These are phyloP conservation scores for Parnassius glacialis DNA, from an alignment of 2,888 invertebrate species.

Conservation along the genomic window DNA sequence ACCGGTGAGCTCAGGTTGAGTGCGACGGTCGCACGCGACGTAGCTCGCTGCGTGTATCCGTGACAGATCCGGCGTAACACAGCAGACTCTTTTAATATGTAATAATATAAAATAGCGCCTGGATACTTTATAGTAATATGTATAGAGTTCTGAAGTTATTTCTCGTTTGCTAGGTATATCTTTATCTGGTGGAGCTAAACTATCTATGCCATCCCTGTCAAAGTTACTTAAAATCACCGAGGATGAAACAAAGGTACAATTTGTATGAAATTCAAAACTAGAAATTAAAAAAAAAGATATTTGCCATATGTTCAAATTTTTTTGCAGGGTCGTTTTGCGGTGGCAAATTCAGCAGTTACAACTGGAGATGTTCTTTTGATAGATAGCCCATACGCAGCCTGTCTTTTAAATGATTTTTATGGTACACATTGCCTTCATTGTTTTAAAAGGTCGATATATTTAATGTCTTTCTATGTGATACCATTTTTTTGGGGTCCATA, in stretches of 20 bases:
- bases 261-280: background rate
- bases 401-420: slow-evolving; percentile 85
- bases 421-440: slow-evolving; percentile 92
- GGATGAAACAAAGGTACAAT: slow-evolving; percentile 75
- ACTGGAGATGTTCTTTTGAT: slow-evolving; percentile 87
- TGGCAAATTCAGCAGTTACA: slow-evolving; percentile 81
- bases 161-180: slow-evolving; percentile 43
- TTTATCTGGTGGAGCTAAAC: slow-evolving; percentile 76
- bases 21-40: too few relatives aligned
- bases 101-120: too few relatives aligned
- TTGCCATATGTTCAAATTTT: slow-evolving; percentile 2
- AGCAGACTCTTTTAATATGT: too few relatives aligned
- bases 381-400: slow-evolving; percentile 87
- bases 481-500: background rate
- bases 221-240: slow-evolving; percentile 81
- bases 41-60: too few relatives aligned
- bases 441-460: slow-evolving; percentile 82
- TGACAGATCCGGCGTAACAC: too few relatives aligned
- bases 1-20: too few relatives aligned
- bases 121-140: too few relatives aligned
- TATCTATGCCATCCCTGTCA: slow-evolving; percentile 80
- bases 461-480: background rate
- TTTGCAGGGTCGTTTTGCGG: slow-evolving; percentile 84
- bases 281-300: background rate
- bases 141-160: background rate